phyloP scores from a whole-genome alignment of 2,888 invertebrate species.

The Pherbina coryleti region DNA sequence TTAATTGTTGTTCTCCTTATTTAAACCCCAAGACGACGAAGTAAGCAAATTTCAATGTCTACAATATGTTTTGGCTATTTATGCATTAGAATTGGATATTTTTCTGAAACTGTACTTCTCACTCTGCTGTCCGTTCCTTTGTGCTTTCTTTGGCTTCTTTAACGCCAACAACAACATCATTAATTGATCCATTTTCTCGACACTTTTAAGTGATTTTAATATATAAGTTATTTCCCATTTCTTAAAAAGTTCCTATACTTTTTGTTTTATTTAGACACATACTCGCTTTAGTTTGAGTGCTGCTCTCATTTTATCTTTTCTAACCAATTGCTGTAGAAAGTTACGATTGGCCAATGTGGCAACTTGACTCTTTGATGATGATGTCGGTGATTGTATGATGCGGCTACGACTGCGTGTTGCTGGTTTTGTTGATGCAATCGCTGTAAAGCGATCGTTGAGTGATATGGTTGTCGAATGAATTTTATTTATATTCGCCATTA shows the following conservation, averaged over 20 bases:
- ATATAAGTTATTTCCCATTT: not conserved
- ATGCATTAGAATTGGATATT: too few relatives aligned
- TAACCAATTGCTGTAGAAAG: conserved; percentile 64
- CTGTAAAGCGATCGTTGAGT: conserved; percentile 69
- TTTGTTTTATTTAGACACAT: conserved; percentile 56
- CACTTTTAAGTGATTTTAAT: too few relatives aligned
- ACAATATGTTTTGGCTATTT: too few relatives aligned
- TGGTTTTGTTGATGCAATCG: conserved; percentile 57
- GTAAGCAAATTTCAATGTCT: too few relatives aligned
- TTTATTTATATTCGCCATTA: conserved; percentile 51
- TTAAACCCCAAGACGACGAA: too few relatives aligned
- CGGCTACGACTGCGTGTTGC: conserved; percentile 54
- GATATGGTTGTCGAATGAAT: conserved; percentile 70
- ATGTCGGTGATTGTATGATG: conserved; percentile 54
- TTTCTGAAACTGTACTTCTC: too few relatives aligned
- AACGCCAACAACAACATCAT: too few relatives aligned
- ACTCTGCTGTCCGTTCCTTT: too few relatives aligned
- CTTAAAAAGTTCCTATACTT: conserved; percentile 9
- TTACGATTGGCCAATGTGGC: conserved; percentile 64
- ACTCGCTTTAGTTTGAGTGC: conserved; percentile 69
- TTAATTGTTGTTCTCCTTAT: too few relatives aligned
- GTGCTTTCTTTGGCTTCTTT: too few relatives aligned
- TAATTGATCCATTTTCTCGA: too few relatives aligned
- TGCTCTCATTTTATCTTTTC: conserved; percentile 66
- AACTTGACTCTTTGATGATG: conserved; percentile 46